Evolutionary conservation across 2,888 invertebrate species (phyloP).

Genomic region (Athalia cordata): DNA sequence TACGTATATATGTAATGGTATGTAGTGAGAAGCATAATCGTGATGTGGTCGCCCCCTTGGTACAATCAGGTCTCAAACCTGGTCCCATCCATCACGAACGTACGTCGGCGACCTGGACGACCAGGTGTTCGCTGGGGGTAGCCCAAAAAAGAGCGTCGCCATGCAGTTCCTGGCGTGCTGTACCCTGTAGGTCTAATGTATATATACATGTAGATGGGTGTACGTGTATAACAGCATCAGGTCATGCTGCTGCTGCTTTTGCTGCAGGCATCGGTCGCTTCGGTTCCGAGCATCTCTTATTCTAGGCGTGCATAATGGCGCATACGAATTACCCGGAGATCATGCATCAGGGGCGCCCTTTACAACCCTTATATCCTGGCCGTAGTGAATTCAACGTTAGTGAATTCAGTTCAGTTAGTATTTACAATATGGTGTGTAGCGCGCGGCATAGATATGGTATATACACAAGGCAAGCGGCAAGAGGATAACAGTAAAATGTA

Average conservation of each 20-base stretch:
- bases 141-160: conserved; percentile 40
- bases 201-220: neutral
- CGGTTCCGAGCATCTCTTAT: conserved; percentile 18
- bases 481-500: conserved; percentile 30
- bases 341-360: conserved; percentile 50
- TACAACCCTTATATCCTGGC: neutral
- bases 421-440: neutral
- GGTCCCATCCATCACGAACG: conserved; percentile 58
- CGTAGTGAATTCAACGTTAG: conserved; percentile 7
- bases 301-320: conserved; percentile 61
- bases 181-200: too few species aligned
- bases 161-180: neutral
- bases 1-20: too few species aligned
- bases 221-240: neutral
- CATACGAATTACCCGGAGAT: conserved; percentile 54
- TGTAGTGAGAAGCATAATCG: too few species aligned
- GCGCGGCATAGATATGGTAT: too few species aligned
- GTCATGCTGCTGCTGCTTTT: neutral
- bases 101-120: conserved; percentile 47
- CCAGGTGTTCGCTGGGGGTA: conserved; percentile 68
- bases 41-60: conserved; percentile 20
- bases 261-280: neutral
- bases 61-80: conserved; percentile 54
- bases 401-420: too few species aligned
- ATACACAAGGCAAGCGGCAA: neutral